phyloP scores from a whole-genome alignment of 2,113 vertebrate species.

The Lagenorhynchus albirostris region DNA sequence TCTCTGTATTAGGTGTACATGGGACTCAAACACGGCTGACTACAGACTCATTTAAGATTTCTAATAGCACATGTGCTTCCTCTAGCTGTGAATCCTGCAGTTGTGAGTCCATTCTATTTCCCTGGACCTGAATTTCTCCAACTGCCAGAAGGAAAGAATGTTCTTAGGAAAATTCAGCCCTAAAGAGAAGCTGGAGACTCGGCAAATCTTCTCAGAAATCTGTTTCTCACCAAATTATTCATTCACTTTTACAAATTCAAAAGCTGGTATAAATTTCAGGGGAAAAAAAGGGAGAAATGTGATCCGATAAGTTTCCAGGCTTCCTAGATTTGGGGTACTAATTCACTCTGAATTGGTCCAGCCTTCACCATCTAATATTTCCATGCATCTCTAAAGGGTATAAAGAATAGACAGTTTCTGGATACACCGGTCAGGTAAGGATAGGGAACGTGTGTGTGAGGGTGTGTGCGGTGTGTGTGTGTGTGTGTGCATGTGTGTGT shows the following conservation, averaged over 20 bases:
- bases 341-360: slow-evolving; percentile 24
- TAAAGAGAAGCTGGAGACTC: slow-evolving; percentile 47
- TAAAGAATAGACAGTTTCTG: slow-evolving; percentile 27
- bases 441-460: not conserved
- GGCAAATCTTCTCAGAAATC: slow-evolving; percentile 60
- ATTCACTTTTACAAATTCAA: slow-evolving; percentile 58
- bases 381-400: not conserved
- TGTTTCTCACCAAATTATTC: slow-evolving; percentile 61
- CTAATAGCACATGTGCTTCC: not conserved
- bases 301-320: slow-evolving; percentile 34
- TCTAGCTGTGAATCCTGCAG: not conserved
- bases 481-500: not conserved
- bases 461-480: not conserved
- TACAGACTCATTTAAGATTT: not conserved
- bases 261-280: slow-evolving; percentile 57
- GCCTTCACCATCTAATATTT: slow-evolving; percentile 39
- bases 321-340: slow-evolving; percentile 31
- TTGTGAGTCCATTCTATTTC: not conserved
- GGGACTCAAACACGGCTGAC: not conserved
- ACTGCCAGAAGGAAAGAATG: slow-evolving; percentile 1
- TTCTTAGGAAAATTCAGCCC: slow-evolving; percentile 42
- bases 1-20: not conserved
- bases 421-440: slow-evolving; percentile 30
- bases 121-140: not conserved
- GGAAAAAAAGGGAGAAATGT: not conserved